Evolutionary conservation across 1,140 invertebrate species (phyloP).

Genomic region (Bombus huntii): DNA sequence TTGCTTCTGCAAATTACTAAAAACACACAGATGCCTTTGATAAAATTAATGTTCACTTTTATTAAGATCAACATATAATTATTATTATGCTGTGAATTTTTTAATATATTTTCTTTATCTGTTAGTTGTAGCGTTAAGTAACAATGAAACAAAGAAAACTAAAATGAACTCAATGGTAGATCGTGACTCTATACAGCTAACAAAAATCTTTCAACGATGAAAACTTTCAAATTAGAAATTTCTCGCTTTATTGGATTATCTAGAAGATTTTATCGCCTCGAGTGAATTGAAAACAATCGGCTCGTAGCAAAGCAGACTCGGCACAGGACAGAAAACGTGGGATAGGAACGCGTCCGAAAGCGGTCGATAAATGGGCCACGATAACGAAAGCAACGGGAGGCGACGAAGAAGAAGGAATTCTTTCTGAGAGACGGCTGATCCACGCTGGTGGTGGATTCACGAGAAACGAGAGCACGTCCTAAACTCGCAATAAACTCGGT

Average conservation of each 20-base stretch:
- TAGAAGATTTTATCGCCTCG: too few relatives aligned
- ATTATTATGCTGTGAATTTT: too few relatives aligned
- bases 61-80: too few relatives aligned
- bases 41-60: too few relatives aligned
- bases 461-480: conserved; percentile 69
- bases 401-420: conserved; percentile 49
- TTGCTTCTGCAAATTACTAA: too few relatives aligned
- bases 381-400: conserved; percentile 11
- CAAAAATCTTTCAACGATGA: background rate
- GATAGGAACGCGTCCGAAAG: conserved; percentile 10
- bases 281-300: background rate
- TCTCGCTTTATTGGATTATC: background rate
- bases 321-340: background rate
- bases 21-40: too few relatives aligned
- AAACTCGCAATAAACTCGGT: conserved; percentile 72
- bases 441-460: conserved; percentile 38
- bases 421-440: conserved; percentile 30
- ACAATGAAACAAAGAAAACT: too few relatives aligned
- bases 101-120: too few relatives aligned
- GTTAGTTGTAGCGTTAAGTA: too few relatives aligned
- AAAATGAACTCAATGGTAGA: too few relatives aligned
- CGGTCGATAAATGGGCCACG: conserved; percentile 34
- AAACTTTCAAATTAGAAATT: background rate
- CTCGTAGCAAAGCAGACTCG: background rate
- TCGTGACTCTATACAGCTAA: too few relatives aligned